Evolutionary conservation across 2,797 vertebrate genomes (phyloP).

Genomic region (Arrhamphus sclerolepis): DNA sequence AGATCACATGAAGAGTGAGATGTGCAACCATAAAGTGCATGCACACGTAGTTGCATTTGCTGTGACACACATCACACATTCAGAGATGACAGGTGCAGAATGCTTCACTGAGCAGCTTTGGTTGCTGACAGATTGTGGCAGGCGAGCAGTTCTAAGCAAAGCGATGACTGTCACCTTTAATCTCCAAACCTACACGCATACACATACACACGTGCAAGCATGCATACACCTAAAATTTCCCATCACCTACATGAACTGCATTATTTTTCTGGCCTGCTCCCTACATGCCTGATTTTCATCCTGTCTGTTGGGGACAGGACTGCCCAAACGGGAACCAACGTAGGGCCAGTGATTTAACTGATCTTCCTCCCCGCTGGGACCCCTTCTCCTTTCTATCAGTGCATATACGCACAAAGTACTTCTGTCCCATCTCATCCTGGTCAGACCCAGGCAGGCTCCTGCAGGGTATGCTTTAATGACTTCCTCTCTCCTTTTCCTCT

Average conservation of each 20-base stretch:
- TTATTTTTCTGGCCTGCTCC: slow-evolving; percentile 51
- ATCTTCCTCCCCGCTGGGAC: slow-evolving; percentile 48
- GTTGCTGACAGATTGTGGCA: slow-evolving; percentile 79
- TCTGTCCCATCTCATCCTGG: slow-evolving; percentile 52
- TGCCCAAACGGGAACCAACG: slow-evolving; percentile 40
- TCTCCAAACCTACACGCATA: slow-evolving; percentile 55
- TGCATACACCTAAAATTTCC: slow-evolving; percentile 29
- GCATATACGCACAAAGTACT: slow-evolving; percentile 48
- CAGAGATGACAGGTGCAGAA: slow-evolving; percentile 69
- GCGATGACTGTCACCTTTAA: slow-evolving; percentile 78
- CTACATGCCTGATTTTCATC: slow-evolving; percentile 70
- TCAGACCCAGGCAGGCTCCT: slow-evolving; percentile 63
- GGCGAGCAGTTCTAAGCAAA: slow-evolving; percentile 75
- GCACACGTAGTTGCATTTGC: background rate
- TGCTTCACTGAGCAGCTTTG: slow-evolving; percentile 69
- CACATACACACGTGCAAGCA: slow-evolving; percentile 33
- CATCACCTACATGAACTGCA: slow-evolving; percentile 38
- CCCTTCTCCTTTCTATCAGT: slow-evolving; percentile 23
- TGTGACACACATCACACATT: slow-evolving; percentile 30
- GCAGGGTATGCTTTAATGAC: slow-evolving; percentile 81
- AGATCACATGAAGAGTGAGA: slow-evolving; percentile 40
- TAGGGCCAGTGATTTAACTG: slow-evolving; percentile 42
- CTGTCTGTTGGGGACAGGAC: slow-evolving; percentile 57
- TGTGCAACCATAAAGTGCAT: slow-evolving; percentile 22
- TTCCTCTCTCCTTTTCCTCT: slow-evolving; percentile 65